phyloP scores from a whole-genome alignment of 30 jellyfish, hydroid and myxozoan genomes.

The Catostylus mosaicus region DNA sequence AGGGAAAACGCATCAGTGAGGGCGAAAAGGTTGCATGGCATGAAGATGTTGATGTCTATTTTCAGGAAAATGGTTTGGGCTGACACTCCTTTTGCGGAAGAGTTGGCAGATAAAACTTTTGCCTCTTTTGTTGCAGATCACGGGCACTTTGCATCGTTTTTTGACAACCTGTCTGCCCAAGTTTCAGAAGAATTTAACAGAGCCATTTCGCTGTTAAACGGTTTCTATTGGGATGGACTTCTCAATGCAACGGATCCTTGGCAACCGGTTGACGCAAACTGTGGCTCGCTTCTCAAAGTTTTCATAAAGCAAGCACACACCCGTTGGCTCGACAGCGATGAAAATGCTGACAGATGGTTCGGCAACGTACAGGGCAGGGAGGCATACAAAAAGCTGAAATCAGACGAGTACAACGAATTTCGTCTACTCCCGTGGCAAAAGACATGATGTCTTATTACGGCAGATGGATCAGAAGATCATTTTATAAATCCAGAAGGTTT shows the following conservation, averaged over 20 bases:
- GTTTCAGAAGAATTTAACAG: constrained; percentile 19
- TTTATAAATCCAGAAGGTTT: too few relatives aligned
- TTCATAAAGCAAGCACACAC: constrained; percentile 28
- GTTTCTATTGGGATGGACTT: constrained; percentile 61
- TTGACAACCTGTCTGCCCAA: constrained; percentile 32
- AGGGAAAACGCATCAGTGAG: constrained; percentile 63
- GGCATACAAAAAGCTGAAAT: constrained; percentile 47
- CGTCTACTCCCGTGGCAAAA: constrained; percentile 49
- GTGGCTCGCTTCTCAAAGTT: constrained; percentile 23
- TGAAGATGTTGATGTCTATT: constrained; percentile 54
- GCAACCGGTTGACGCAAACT: constrained; percentile 75
- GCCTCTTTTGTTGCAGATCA: constrained; percentile 5
- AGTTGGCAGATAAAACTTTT: constrained; percentile 39
- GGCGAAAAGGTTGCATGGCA: constrained; percentile 74
- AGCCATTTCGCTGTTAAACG: constrained; percentile 26
- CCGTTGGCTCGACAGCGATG: constrained; percentile 61
- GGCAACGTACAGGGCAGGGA: constrained; percentile 30
- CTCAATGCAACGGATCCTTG: constrained; percentile 66
- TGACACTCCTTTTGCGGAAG: constrained; percentile 25
- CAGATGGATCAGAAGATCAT: constrained; percentile 73
- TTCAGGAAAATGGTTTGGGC: constrained; percentile 59
- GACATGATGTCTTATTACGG: constrained; percentile 77
- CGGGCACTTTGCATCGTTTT: constrained; percentile 13
- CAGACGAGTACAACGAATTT: constrained; percentile 34
- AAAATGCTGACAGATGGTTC: constrained; percentile 41